Conservation (phyloP, 2,113 vertebrate species). For the Pipa parva region DNA sequence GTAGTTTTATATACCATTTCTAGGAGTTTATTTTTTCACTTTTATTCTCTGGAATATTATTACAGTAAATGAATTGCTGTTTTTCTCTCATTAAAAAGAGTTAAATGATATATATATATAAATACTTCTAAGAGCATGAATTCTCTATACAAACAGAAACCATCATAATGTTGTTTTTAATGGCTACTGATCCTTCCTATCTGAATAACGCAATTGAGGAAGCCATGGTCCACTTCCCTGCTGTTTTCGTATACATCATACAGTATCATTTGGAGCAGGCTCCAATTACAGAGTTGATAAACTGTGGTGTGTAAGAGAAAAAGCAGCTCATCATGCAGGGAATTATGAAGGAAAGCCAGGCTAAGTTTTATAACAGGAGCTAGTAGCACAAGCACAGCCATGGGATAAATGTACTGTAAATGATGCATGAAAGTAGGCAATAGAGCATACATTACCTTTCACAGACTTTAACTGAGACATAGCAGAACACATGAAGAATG, state of each 20-base stretch:
- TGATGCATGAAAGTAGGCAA: neutral
- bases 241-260: conserved; percentile 44
- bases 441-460: conserved; percentile 3
- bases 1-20: too few relatives aligned
- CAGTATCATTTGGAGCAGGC: conserved; percentile 48
- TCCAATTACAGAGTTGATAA: conserved; percentile 47
- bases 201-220: neutral
- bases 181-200: neutral
- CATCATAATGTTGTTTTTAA: neutral
- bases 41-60: too few relatives aligned
- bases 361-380: conserved; percentile 48
- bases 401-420: conserved; percentile 41
- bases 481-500: neutral
- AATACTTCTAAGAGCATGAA: neutral
- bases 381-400: conserved; percentile 49
- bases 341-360: conserved; percentile 50
- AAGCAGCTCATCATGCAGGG: conserved; percentile 47
- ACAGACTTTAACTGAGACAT: conserved; percentile 35
- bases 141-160: neutral
- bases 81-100: too few relatives aligned
- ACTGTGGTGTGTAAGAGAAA: conserved; percentile 43
- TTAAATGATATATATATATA: neutral
- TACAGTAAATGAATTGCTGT: too few relatives aligned
- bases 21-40: too few relatives aligned
- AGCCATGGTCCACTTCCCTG: conserved; percentile 4